Evolutionary conservation across 2,797 vertebrate species (phyloP), one percentile per base, ranked within the genome.

Genomic region (Myioborus miniatus): DNA sequence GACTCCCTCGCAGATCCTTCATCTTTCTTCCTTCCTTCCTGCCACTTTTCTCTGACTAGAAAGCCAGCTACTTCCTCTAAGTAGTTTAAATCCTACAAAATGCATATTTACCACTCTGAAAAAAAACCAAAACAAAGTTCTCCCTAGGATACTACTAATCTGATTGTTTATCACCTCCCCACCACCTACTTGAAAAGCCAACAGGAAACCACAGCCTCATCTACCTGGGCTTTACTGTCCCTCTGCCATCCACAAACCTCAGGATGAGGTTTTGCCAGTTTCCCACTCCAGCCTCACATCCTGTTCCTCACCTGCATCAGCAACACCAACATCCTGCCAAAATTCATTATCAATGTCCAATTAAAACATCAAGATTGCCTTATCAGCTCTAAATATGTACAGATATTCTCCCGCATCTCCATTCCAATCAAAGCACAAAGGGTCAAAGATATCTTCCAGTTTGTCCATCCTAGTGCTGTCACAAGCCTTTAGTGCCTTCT

Each of bases 341-440:
- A 64, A 70, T 32, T 43, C 59, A 59, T 43, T 15, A 49, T 55
- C 22, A 29, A 47, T 11, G 5, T 44, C 34, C 36, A 49, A 41
- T 34, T 56, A 62, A 37, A 7, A 0, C 18, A 43, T 43, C 41
- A 23, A 41, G 27, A 71, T n/a, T n/a, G 32, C 36, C 46, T 62
- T 27, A 44, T 16, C n/a, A 60, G 10, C 24, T 84, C 22, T 67
- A 52, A 78, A 60, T 15, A 19, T 0, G 0, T 8, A 43, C 26
- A 76, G 39, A 46, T 47, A 30, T 22, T 77, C 41, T 64, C 39
- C 36, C 9, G 24, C 2, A 10, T 21, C 37, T 77, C 65, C 53
- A 41, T 30, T 20, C 41, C 15, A 34, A 86, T 30, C 26, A 29
- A 55, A 78, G 59, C 22, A 37, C 37, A 26, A 67, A 68, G 24